phyloP scores from a whole-genome alignment of 2,888 invertebrate genomes.

The Cabera pusaria region DNA sequence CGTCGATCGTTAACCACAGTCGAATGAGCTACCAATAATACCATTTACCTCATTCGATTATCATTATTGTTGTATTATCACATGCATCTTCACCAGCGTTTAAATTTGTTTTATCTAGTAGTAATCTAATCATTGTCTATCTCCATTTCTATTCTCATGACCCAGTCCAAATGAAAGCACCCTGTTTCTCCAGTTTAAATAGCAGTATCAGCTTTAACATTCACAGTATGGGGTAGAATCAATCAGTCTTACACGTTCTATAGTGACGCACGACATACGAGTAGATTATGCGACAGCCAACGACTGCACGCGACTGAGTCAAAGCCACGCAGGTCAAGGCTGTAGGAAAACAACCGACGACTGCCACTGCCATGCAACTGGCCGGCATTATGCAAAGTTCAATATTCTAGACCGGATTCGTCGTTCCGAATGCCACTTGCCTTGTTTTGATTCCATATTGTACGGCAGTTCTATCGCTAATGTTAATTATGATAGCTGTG shows the following conservation, averaged over 20 bases:
- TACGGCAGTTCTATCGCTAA: conserved; percentile 1
- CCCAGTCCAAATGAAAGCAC: too few species aligned
- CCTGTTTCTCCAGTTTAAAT: too few species aligned
- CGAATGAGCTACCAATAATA: too few species aligned
- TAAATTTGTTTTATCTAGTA: too few species aligned
- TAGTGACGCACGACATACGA: conserved; percentile 25
- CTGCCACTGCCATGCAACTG: conserved; percentile 46
- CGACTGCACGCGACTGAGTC: conserved; percentile 51
- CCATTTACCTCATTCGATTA: too few species aligned
- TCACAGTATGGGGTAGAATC: background rate
- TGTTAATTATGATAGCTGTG: background rate
- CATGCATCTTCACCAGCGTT: too few species aligned
- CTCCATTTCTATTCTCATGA: too few species aligned
- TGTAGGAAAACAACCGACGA: conserved; percentile 46
- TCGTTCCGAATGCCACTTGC: conserved; percentile 31
- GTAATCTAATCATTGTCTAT: too few species aligned
- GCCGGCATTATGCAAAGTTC: conserved; percentile 60
- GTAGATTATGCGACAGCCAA: conserved; percentile 16
- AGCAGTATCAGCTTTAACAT: too few species aligned
- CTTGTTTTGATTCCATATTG: conserved; percentile 36
- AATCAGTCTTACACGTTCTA: background rate
- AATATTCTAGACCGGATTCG: conserved; percentile 39
- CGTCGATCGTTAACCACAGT: too few species aligned
- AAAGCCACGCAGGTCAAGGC: conserved; percentile 55
- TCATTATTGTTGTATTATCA: too few species aligned